A percentile compares a stretch with the other conserved stretches of the same genome.
These are phyloP conservation scores for Heliconius sara DNA, from an alignment of 2,888 invertebrate genomes.

Conservation along the genomic window DNA sequence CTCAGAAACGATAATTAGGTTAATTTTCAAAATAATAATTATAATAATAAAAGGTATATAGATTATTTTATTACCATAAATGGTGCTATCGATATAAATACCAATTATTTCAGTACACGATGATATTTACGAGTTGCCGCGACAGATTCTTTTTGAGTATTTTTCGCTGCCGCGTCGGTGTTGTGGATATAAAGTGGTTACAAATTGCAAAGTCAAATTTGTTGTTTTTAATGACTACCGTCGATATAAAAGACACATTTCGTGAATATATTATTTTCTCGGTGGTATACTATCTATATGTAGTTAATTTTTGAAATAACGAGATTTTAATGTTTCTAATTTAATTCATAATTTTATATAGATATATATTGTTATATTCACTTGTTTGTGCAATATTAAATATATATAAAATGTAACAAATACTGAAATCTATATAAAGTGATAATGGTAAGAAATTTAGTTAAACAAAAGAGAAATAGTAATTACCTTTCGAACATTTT, in stretches of 20 bases:
- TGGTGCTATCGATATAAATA: background rate
- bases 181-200: background rate
- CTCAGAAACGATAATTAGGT: no score
- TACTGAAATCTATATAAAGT: no score
- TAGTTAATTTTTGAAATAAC: no score
- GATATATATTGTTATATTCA: no score
- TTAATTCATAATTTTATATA: no score
- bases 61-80: background rate
- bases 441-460: background rate
- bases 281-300: no score
- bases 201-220: background rate
- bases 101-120: background rate
- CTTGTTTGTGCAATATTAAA: no score
- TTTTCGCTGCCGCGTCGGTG: background rate
- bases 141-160: background rate
- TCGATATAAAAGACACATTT: background rate
- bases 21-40: background rate
- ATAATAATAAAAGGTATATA: background rate
- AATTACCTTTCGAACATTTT: background rate
- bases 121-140: background rate
- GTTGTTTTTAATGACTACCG: background rate
- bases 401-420: no score
- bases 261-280: no score
- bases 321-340: no score
- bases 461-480: background rate